These are phyloP conservation scores for Holacanthella duospinosa DNA, from an alignment of 2,888 invertebrate genomes.

Conservation along the genomic window DNA sequence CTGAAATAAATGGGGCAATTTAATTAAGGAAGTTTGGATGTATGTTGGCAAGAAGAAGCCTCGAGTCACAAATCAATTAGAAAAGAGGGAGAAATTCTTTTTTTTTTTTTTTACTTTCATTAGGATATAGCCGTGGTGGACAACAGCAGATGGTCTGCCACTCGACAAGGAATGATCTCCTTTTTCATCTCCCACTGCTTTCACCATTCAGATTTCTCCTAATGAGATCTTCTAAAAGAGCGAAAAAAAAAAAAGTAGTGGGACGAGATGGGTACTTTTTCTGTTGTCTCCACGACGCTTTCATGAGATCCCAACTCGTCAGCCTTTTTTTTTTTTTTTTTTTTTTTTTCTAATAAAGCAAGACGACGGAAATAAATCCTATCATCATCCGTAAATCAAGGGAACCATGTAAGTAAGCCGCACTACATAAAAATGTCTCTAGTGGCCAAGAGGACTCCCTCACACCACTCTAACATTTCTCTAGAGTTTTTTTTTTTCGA, in stretches of 20 bases:
- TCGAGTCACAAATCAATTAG: constrained; percentile 30
- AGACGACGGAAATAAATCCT: neutral
- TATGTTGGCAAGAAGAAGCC: constrained; percentile 28
- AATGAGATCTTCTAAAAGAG: constrained; percentile 6
- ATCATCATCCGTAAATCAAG: neutral
- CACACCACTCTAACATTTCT: neutral
- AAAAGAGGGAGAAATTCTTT: constrained; percentile 15
- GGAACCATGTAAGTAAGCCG: neutral
- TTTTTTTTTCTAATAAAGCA: neutral
- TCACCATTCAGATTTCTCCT: constrained; percentile 14
- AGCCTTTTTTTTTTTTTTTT: neutral
- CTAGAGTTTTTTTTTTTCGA: neutral
- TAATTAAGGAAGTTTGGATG: constrained; percentile 31
- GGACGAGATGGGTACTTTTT: too few species aligned
- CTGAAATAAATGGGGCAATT: constrained; percentile 32
- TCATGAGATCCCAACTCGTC: neutral
- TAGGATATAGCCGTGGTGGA: neutral
- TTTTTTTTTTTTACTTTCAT: constrained; percentile 7
- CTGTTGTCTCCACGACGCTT: too few species aligned
- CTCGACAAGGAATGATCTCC: neutral
- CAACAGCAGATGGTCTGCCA: neutral
- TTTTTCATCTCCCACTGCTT: neutral
- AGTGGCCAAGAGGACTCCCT: neutral
- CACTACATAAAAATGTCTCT: neutral
- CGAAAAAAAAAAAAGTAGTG: too few species aligned